These are phyloP conservation scores for Nothoprocta perdicaria DNA, from an alignment of 2,113 vertebrate genomes.

Conservation along the genomic window DNA sequence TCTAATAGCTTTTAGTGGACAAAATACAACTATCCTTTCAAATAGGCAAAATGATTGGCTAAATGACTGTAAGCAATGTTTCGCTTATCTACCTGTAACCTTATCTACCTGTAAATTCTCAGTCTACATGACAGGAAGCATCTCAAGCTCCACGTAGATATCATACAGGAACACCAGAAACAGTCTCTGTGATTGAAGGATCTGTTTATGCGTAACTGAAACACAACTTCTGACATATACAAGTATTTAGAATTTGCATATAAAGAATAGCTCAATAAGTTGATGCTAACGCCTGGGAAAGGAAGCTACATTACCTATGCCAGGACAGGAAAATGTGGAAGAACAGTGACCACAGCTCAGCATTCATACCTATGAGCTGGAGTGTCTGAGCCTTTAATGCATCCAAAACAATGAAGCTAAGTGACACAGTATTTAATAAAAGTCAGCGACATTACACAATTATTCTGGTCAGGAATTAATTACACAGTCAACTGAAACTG, in stretches of 20 bases:
- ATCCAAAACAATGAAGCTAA: not conserved
- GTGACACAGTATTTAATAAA: not conserved
- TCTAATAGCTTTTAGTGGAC: not conserved
- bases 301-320: not conserved
- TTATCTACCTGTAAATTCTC: not conserved
- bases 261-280: not conserved
- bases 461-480: not conserved
- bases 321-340: not conserved
- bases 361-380: not conserved
- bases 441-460: not conserved
- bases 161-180: not conserved
- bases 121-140: not conserved
- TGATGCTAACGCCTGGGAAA: not conserved
- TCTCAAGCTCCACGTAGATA: rapidly evolving
- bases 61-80: not conserved
- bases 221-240: not conserved
- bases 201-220: not conserved
- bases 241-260: not conserved
- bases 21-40: not conserved
- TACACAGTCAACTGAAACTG: not conserved
- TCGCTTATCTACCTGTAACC: not conserved
- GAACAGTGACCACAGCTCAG: not conserved
- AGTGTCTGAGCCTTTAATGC: not conserved
- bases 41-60: not conserved
- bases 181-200: not conserved